phyloP scores from a whole-genome alignment of 2,113 vertebrate species.

The Crotalus horridus region DNA sequence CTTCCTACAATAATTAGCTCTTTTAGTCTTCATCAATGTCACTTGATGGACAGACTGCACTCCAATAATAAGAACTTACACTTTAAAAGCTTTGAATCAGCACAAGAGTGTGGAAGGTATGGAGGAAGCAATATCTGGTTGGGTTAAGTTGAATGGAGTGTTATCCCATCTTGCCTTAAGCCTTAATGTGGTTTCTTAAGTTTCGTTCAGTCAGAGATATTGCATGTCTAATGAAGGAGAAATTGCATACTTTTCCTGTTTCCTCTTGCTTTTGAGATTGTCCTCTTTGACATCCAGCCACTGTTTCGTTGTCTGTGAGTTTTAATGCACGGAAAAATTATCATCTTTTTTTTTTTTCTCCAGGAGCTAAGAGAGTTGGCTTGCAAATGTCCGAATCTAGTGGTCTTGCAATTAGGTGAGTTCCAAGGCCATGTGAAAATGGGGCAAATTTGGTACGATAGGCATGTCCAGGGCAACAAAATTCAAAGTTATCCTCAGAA shows the following conservation, averaged over 20 bases:
- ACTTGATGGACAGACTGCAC: no score
- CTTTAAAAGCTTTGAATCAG: no score
- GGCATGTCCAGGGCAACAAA: neutral
- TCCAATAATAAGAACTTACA: no score
- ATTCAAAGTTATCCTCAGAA: neutral
- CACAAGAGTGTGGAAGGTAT: no score
- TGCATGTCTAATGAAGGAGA: no score
- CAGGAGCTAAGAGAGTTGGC: neutral
- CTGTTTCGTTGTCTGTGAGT: neutral
- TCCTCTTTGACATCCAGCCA: neutral
- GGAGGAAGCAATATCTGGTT: no score
- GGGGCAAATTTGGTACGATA: neutral
- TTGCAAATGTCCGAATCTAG: neutral
- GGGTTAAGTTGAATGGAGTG: no score
- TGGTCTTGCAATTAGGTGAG: neutral
- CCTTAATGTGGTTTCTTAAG: no score
- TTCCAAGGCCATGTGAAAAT: neutral
- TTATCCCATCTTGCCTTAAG: no score
- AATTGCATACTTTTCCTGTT: neutral
- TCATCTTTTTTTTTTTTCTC: neutral
- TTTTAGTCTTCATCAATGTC: no score
- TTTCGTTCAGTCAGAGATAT: no score
- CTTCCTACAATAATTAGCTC: no score
- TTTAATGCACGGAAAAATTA: neutral
- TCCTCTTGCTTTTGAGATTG: neutral